Conservation (phyloP, 1,140 invertebrate species). For the Caenorhabditis inopinata region DNA sequence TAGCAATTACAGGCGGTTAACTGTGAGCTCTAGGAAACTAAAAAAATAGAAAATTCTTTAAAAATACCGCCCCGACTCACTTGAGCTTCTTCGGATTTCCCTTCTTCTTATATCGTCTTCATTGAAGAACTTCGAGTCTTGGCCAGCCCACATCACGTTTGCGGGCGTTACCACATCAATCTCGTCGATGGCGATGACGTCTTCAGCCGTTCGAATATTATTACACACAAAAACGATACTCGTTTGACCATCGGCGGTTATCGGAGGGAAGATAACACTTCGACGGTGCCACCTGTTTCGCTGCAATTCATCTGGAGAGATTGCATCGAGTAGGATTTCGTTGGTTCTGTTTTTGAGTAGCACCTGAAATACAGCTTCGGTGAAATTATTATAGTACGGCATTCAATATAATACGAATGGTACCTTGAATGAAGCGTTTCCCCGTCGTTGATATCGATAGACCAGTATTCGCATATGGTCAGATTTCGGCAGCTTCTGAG, state of each 20-base stretch:
- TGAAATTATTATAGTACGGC: no score
- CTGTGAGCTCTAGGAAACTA: no score
- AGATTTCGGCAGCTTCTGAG: background rate
- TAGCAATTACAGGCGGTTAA: no score
- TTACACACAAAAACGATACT: background rate
- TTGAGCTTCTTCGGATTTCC: background rate
- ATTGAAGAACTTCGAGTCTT: constrained; percentile 15
- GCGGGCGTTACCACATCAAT: constrained; percentile 1
- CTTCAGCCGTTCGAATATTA: constrained; percentile 11
- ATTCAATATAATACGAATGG: no score
- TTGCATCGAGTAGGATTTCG: background rate
- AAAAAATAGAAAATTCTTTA: no score
- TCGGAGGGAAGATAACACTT: constrained; percentile 6
- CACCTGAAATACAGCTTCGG: background rate
- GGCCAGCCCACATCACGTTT: constrained; percentile 6
- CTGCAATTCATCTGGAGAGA: background rate
- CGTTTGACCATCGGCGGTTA: background rate
- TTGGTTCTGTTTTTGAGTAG: background rate
- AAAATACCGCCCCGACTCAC: background rate
- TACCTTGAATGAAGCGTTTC: background rate
- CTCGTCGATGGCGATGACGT: background rate
- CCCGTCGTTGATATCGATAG: constrained; percentile 1
- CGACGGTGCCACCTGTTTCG: background rate
- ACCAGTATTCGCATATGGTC: constrained; percentile 4
- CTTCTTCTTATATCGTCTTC: constrained; percentile 1